Evolutionary conservation across 2,888 invertebrate species (phyloP), one percentile per base, ranked within the genome.

Genomic region (Drosophila subquinaria): DNA sequence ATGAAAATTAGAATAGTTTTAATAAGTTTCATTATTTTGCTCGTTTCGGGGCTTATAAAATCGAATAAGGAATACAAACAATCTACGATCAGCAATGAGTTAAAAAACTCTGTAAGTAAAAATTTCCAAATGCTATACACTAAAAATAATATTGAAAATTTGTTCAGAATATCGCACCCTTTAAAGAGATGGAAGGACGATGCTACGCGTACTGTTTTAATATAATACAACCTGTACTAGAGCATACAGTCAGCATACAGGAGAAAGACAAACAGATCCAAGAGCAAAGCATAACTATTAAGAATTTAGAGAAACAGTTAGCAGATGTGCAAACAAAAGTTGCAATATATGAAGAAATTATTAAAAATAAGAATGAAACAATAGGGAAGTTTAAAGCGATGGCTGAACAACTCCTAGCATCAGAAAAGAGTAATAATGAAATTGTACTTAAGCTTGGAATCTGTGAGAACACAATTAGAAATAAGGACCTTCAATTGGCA

Each of bases 191-290:
- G 6, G 60, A 69, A 43, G 53, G 27, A 9, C 11, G 27, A 3
- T 68, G 68, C 36, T 42, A 40, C 9, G 47, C 13, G 8, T 67
- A 67, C 20, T 67, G 67, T 48, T 51, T 35, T 20, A 13, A 42
- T 15, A 60, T 61, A n/a, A 17, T 69, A 11, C 4, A 45, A 4
- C 48, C 69, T 3, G 13, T 43, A 9, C 23, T 69, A 1, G 38
- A 66, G 10, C 33, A 52, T 23, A 45, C 60, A 45, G 45, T 38
- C 15, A 60, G 20, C 27, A 40, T 61, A 38, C 33, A 61, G 17
- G 6, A 3, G 3, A 59, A 51, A 10, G 60, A 65, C 3, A 10
- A 47, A 15, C 45, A 53, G 38, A 61, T 66, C 13, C 33, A 35
- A 3, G 13, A 61, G n/a, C 52, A 45, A 27, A n/a, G 20, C 20